Evolutionary conservation across 64 coral and sea anemone species (phyloP).

Genomic region (Astreopora myriophthalma): DNA sequence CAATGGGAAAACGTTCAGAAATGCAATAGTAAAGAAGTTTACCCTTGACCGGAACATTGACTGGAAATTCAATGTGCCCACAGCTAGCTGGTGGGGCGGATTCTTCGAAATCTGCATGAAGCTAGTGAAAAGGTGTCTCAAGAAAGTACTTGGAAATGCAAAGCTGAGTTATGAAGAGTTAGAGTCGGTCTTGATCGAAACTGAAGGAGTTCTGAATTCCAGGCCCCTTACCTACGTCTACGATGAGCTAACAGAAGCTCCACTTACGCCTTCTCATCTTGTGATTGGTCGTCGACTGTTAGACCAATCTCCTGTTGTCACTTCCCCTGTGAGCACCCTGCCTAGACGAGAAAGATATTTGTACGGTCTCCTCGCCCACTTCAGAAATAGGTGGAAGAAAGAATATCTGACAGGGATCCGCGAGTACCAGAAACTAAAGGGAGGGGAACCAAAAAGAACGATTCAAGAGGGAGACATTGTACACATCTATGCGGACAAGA

Average conservation of each 20-base stretch:
- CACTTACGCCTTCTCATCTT: conserved; percentile 34
- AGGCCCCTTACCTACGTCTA: too few relatives aligned
- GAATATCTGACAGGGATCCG: conserved; percentile 66
- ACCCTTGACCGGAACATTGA: background rate
- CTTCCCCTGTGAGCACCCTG: background rate
- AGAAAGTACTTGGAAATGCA: conserved; percentile 11
- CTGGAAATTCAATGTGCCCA: conserved; percentile 20
- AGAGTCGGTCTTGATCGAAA: background rate
- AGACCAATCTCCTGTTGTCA: background rate
- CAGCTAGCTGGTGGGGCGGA: conserved; percentile 9
- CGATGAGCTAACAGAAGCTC: conserved; percentile 52
- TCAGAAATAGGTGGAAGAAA: conserved; percentile 33
- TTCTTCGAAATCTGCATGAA: conserved; percentile 11
- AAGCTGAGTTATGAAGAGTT: conserved; percentile 18
- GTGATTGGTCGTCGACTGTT: conserved; percentile 40
- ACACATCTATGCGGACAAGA: conserved; percentile 48
- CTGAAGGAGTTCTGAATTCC: conserved; percentile 24
- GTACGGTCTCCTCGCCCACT: conserved; percentile 34
- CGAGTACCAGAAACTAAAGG: conserved; percentile 54
- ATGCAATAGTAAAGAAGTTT: background rate
- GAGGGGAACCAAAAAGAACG: background rate
- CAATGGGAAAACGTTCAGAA: conserved; percentile 27
- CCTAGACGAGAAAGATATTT: conserved; percentile 18
- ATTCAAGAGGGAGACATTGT: conserved; percentile 55
- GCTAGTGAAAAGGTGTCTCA: conserved; percentile 19